phyloP scores from a whole-genome alignment of 2,113 vertebrate species.

The Brienomyrus longianalis region DNA sequence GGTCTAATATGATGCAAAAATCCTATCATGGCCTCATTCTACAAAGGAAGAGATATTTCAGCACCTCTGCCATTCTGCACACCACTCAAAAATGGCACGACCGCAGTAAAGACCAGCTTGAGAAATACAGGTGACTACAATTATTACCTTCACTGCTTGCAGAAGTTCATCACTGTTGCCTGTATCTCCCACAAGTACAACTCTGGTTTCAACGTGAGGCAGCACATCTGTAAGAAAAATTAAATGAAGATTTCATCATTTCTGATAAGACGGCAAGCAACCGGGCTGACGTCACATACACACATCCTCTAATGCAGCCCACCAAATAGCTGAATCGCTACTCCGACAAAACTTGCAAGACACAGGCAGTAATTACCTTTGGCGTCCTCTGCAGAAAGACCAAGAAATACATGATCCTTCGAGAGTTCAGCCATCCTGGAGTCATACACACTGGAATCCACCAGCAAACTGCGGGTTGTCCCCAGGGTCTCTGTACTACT shows the following conservation, averaged over 20 bases:
- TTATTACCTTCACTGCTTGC: conserved; percentile 79
- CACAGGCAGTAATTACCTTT: conserved; percentile 62
- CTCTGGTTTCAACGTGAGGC: conserved; percentile 80
- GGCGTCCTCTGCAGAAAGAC: conserved; percentile 51
- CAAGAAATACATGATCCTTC: conserved; percentile 68
- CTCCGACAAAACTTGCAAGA: background rate
- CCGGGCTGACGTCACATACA: background rate
- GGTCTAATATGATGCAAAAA: background rate
- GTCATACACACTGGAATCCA: conserved; percentile 82
- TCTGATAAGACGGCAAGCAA: background rate
- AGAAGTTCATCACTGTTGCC: conserved; percentile 65
- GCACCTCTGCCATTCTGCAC: background rate
- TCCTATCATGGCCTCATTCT: background rate
- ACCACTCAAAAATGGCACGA: background rate
- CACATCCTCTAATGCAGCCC: background rate
- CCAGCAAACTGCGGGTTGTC: conserved; percentile 68
- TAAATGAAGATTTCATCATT: background rate
- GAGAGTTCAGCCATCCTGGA: conserved; percentile 76
- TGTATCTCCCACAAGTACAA: conserved; percentile 79
- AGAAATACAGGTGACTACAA: background rate
- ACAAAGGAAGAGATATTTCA: background rate
- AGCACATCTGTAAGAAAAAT: conserved; percentile 67
- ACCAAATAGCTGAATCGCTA: background rate
- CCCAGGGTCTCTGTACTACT: conserved; percentile 66
- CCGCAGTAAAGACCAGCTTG: background rate